Evolutionary conservation across 2,113 vertebrate genomes (phyloP), one percentile per base, ranked within the genome.

Genomic region (Corythoichthys intestinalis): DNA sequence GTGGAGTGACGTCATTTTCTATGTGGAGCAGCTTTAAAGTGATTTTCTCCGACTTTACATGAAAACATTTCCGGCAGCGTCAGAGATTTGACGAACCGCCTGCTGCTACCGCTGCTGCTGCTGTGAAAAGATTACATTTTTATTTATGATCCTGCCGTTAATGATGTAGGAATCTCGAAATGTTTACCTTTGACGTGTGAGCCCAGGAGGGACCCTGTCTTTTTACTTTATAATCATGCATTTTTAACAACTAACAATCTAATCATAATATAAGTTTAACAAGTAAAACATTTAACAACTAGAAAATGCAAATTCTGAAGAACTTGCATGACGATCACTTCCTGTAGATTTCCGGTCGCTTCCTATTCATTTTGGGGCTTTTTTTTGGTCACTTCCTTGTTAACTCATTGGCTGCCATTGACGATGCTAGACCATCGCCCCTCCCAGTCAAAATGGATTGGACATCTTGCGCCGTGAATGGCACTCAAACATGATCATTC

Each of bases 1-100:
- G 56, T 58, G 34, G 35, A 58, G 56, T 58, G 34, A 37, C 34
- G 34, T 5, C 34, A 13, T 58, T 58, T 37, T 34, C 56, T 37
- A 58, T 58, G 56, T 58, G 56, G 56, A 58, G 34, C 56, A 58
- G 34, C 56, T 58, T 58, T 58, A 58, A 58, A 58, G 56, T 58
- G 56, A 58, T 58, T 37, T 58, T 13, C 34, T 58, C 56, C 13
- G 13, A 58, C 56, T 58, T 34, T 34, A 58, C 5, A 12, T 34
- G 56, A 58, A 58, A 58, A 37, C 56, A 35, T 58, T 34, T 28
- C 28, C 56, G 54, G 34, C 52, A 13, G 34, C 11, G 34, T 58
- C 56, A 58, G 13, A 37, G 34, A 58, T 37, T 58, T 34, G 14
- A 58, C 56, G 14, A 58, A 34, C 34, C 56, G 28, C 56, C 56